Evolutionary conservation across 2,888 invertebrate species (phyloP), one percentile per base, ranked within the genome.

Genomic region (Nineta flava): DNA sequence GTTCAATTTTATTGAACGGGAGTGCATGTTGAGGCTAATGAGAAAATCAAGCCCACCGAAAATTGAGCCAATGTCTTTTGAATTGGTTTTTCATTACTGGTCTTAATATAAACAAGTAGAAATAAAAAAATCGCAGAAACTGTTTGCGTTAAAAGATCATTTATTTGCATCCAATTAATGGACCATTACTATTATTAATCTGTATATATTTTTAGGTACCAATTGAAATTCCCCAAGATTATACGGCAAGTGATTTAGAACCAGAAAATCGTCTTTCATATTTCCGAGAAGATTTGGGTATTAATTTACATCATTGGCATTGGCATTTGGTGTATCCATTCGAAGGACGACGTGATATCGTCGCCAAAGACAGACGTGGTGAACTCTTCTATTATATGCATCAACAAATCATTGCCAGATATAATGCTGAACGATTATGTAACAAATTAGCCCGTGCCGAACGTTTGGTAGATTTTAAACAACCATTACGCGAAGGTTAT

Each of bases 221-320:
- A 0, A 72, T 87, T 44, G 75, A 75, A 47, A 81, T 87, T 54
- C 83, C 85, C 0, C 61, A 67, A 19, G 81, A 86, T 67, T 87
- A 80, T 63, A 85, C 88, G 0, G 88, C 87, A 0, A 76, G 80
- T 0, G 75, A 79, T 54, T 59, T 72, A 3, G 87, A 90, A 58
- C 79, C 79, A 1, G 90, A 91, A 59, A 87, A 90, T 63, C 76
- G 82, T 5, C 65, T 87, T 52, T 83, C 86, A 31, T 91, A 90
- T 66, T 90, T 85, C 74, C 76, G 88, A 40, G 90, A 90, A 63
- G 90, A 88, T 64, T 71, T 87, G 53, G 87, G 87, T 55, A 73
- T 90, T 57, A 90, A 90, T 67, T 77, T 87, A 47, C 90, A 90
- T 64, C 90, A 91, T 63, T 91, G 90, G 88, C 88, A 90, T 62